phyloP scores from a whole-genome alignment of 2,113 vertebrate species.

The Opisthocomus hoazin region DNA sequence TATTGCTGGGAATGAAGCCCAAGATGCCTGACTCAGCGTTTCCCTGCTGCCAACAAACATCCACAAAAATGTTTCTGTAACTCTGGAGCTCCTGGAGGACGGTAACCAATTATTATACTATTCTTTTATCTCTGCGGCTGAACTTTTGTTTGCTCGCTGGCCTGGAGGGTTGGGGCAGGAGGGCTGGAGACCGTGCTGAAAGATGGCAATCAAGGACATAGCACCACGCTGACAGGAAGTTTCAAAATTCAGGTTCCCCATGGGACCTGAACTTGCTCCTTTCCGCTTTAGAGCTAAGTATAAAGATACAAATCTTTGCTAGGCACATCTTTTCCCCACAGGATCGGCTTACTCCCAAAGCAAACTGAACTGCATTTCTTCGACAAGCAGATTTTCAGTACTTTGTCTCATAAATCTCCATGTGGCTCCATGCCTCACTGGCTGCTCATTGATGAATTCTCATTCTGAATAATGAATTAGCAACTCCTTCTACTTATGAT shows the following conservation, averaged over 20 bases:
- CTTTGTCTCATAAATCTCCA: neutral
- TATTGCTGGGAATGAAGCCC: neutral
- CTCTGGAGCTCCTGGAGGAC: neutral
- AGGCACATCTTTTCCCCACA: neutral
- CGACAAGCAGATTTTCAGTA: constrained; percentile 18
- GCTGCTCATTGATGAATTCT: neutral
- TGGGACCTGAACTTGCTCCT: constrained; percentile 30
- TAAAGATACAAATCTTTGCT: constrained; percentile 7
- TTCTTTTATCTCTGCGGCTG: neutral
- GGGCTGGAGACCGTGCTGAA: neutral
- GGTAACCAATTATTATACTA: neutral
- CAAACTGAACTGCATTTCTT: neutral
- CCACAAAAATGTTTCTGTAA: constrained; percentile 1
- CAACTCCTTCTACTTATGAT: neutral
- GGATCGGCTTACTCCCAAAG: neutral
- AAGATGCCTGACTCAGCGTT: neutral
- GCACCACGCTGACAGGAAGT: neutral
- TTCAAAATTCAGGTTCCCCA: constrained; percentile 29
- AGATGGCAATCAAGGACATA: neutral
- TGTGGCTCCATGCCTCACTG: neutral
- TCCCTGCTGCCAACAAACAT: neutral
- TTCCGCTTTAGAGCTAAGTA: neutral
- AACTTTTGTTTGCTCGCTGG: neutral
- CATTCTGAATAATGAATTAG: neutral
- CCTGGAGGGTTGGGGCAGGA: neutral